Evolutionary conservation across 2,113 vertebrate genomes (phyloP), one percentile per base, ranked within the genome.

Genomic region (Pipra filicauda): DNA sequence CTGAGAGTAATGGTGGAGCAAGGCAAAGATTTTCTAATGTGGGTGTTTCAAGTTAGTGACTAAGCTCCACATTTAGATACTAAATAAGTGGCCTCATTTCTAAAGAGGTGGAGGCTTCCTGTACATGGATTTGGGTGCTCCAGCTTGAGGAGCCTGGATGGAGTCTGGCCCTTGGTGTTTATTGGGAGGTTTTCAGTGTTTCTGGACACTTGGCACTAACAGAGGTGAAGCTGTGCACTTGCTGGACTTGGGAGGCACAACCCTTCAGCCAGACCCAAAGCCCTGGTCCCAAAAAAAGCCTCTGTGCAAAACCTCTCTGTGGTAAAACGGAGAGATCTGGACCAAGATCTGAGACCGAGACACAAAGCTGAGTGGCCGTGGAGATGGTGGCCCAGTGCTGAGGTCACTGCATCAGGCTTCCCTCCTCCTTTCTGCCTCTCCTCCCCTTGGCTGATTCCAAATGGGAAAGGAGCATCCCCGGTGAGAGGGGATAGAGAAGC

Each of bases 61-160:
- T 95, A 88, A 96, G 89, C 58, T 94, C 95, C 84, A 57, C 81
- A 96, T 97, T 96, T 97, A 96, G 92, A 79, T 93, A 20, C 93
- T 85, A 85, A 96, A 96, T 93, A 92, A 96, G 86, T 92, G 96
- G 92, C 92, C 96, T 95, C 37, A 64, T 95, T 94, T 85, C 91
- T 89, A 81, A 85, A 44, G 78, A 95, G 89, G 70, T 90, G 94
- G 96, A 95, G 94, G 94, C 64, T 96, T 97, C 94, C 91, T 90
- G 94, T 43, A 11, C 67, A 48, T 90, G 82, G 85, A 80, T 80
- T 94, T 0, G 64, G 91, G 71, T 90, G 71, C 94, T 92, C 39
- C 71, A 67, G 0, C 66, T 74, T 67, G 64, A 66, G 91, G 44
- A 89, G 51, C 49, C 46, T 62, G 72, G 52, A 69, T 69, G 43